Evolutionary conservation across 2,888 invertebrate species (phyloP), one percentile per base, ranked within the genome.

Genomic region (Aphidius colemani): DNA sequence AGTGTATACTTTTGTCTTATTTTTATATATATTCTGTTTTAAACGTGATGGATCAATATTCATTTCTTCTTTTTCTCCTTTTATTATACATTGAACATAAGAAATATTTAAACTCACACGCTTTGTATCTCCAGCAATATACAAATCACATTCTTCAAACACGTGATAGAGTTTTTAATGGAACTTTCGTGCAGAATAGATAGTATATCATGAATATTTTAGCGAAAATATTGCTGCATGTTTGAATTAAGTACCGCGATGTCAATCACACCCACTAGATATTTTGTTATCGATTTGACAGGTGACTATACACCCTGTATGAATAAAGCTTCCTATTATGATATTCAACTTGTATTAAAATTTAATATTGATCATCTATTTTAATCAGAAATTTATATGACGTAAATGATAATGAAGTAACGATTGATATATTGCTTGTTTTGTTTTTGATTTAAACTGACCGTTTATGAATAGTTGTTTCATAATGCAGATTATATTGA

Each of bases 191-290:
- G 43, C 18, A 46, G 53, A 45, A 45, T 18, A 53, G 53, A 59
- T 53, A 9, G 40, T 30, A 7, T 40, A 30, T 59, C 63, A 63
- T 63, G 63, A 53, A 63, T 63, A 63, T 63, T 59, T 63, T 63
- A 63, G 43, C 48, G 7, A 46, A 53, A 48, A 8, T 57, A 18
- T 55, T 44, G 13, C 59, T 63, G 63, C 63, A 59, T 63, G 63
- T 59, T 46, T 30, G 30, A 44, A 63, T 18, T 63, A 44, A 43
- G 43, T 13, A 46, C 10, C 51, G 11, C 53, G 11, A 45, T 40
- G 40, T 51, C 59, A 43, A 63, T 59, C 63, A 63, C 63, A 59
- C 63, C 18, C 59, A 48, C 51, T 40, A 46, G 50, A 63, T 63
- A 59, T 59, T 59, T 63, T 53, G 48, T 48, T 58, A 63, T 63